Evolutionary conservation across 2,888 invertebrate genomes (phyloP).

Genomic region (Pemphredon lugubris): DNA sequence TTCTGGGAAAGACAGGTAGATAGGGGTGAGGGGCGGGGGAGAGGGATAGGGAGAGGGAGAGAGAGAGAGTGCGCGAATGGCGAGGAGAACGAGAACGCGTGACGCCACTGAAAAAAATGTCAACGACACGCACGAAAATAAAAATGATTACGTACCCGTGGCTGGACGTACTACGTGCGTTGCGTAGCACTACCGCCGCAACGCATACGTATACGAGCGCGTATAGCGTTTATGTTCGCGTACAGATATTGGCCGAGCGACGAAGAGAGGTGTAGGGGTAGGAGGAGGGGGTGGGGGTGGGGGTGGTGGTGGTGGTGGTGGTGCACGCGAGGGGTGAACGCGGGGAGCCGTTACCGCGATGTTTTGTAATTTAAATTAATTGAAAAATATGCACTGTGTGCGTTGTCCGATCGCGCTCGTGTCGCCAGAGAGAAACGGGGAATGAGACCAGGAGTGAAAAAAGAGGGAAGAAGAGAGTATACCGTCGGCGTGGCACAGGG

Average conservation of each 20-base stretch:
- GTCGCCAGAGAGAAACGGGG: constrained; percentile 56
- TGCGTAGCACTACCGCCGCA: constrained; percentile 48
- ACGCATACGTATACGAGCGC: constrained; percentile 7
- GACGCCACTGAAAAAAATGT: constrained; percentile 55
- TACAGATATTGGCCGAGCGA: constrained; percentile 46
- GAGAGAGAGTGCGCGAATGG: constrained; percentile 7
- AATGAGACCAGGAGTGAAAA: constrained; percentile 42
- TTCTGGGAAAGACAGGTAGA: constrained; percentile 8
- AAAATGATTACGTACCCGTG: constrained; percentile 71
- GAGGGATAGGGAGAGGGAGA: not conserved
- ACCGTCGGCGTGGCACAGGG: too few species aligned
- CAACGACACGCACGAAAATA: constrained; percentile 66
- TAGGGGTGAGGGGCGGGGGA: not conserved
- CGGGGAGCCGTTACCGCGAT: constrained; percentile 72
- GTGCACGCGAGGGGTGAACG: constrained; percentile 40
- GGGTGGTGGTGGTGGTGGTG: constrained; percentile 6
- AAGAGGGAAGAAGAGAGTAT: constrained; percentile 12
- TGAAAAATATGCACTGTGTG: constrained; percentile 80
- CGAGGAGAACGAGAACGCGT: constrained; percentile 1
- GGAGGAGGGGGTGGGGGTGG: constrained; percentile 10
- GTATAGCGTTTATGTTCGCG: constrained; percentile 53
- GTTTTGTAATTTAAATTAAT: constrained; percentile 81
- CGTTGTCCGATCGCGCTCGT: constrained; percentile 74
- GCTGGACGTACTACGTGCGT: constrained; percentile 50
- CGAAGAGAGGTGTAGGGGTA: constrained; percentile 4